Base-by-base conservation (phyloP, 2,113 vertebrate genomes). In the Grammomys surdaster region DNA sequence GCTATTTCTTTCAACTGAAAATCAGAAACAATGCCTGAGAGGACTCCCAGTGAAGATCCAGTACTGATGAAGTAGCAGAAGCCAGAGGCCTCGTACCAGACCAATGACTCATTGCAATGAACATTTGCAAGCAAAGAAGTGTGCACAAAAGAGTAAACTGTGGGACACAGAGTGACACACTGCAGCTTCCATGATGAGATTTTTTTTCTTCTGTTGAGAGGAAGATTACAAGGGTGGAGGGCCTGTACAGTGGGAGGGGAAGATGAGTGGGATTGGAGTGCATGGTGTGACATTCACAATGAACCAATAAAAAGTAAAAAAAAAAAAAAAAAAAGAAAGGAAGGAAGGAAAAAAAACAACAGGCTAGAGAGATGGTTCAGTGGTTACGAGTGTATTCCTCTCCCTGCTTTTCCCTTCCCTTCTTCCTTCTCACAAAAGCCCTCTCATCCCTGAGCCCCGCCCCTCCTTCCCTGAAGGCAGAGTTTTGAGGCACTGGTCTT, bases 1-100 rank as follows among this genome's bases (percentile, higher is more conserved):
- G 81, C 36, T 51, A 51, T 84, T 89, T 86, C 40, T 93, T 86
- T 26, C 51, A 84, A 70, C 24, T 36, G n/a, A 72, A 70, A 70
- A 31, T 31, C 31, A 43, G 28, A 31, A 86, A 67, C 43, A 31
- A 67, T 75, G 12, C 1, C 72, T 10, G 19, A 75, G 72, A 75
- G 9, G 20, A 75, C 7, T 24, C n/a, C n/a, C 20, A 43, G n/a
- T 72, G 36, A 72, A 36, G 70, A 5, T 36, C 67, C 67, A 36
- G 67, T 8, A 3, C 17, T 72, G 70, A 75, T 5, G 24, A n/a
- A 24, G 72, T 3, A 19, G 36, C 36, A 40, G 70, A 73, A 40
- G 70, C n/a, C 70, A 73, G 14, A 40, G 36, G n/a, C n/a, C 70
- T 73, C 36, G 8, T 17, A 75, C 20, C 72, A 43, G n/a, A 24